Conservation (phyloP, 2,113 vertebrate genomes). For the Hydrolagus affinis region DNA sequence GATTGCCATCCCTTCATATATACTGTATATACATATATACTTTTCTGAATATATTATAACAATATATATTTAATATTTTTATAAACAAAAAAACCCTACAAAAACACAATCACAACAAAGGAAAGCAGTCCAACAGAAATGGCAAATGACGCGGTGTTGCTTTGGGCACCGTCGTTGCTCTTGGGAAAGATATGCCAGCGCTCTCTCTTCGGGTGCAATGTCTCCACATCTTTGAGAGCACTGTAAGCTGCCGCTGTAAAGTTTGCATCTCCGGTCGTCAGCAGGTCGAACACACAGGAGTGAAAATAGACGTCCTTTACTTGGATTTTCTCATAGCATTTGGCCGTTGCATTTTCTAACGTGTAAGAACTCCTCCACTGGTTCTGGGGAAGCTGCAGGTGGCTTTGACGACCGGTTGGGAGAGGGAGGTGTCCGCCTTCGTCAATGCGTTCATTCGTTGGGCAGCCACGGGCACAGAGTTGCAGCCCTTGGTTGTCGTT, state of each 20-base stretch:
- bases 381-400: constrained; percentile 36
- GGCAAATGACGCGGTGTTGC: constrained; percentile 32
- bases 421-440: constrained; percentile 57
- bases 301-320: constrained; percentile 88
- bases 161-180: constrained; percentile 25
- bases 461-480: constrained; percentile 86
- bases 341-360: constrained; percentile 65
- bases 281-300: constrained; percentile 88
- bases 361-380: constrained; percentile 50
- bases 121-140: constrained; percentile 47
- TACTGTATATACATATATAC: constrained; percentile 72
- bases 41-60: constrained; percentile 70
- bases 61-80: constrained; percentile 65
- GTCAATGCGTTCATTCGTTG: constrained; percentile 77
- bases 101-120: constrained; percentile 52
- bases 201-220: constrained; percentile 74
- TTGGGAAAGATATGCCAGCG: constrained; percentile 83
- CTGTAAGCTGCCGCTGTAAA: constrained; percentile 82
- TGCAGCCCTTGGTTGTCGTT: constrained; percentile 88
- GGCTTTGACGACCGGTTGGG: constrained; percentile 47
- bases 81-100: constrained; percentile 44
- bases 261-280: constrained; percentile 89
- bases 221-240: constrained; percentile 81
- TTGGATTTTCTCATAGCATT: constrained; percentile 77
- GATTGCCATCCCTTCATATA: constrained; percentile 59